These are phyloP conservation scores for Ciconia nigra DNA, from an alignment of 2,797 vertebrate species.

Conservation along the genomic window DNA sequence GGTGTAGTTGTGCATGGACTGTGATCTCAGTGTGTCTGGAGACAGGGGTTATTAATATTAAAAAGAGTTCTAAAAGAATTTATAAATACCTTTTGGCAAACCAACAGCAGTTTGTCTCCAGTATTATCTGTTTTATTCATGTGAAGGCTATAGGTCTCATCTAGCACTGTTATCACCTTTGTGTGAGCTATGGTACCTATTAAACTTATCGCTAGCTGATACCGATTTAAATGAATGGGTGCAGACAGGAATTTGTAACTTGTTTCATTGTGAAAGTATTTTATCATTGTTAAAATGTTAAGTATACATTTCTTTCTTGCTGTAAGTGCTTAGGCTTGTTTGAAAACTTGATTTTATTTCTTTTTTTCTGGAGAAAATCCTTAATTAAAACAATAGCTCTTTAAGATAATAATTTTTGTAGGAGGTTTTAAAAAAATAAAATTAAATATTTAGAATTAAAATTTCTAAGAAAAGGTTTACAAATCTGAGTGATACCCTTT, in stretches of 20 bases:
- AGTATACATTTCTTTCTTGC: not conserved
- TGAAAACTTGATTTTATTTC: not conserved
- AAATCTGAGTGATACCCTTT: not conserved
- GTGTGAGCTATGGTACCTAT: not conserved
- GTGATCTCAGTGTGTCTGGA: not conserved
- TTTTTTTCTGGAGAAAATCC: not conserved
- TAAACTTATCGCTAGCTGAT: not conserved
- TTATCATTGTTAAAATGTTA: not conserved
- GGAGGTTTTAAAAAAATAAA: not conserved
- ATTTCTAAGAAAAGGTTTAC: fast-evolving
- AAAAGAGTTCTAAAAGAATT: not conserved
- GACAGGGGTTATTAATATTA: not conserved
- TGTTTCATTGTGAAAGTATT: not conserved
- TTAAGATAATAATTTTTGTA: not conserved
- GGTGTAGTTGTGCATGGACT: not conserved
- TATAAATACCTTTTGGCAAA: not conserved
- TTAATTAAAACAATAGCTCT: not conserved
- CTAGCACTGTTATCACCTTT: not conserved
- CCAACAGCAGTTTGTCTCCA: not conserved
- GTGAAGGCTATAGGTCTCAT: not conserved
- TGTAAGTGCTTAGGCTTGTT: not conserved
- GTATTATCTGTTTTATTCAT: not conserved
- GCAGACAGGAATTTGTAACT: not conserved
- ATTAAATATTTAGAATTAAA: not conserved
- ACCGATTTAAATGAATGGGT: not conserved